Evolutionary conservation across 2,888 invertebrate species (phyloP), one percentile per base, ranked within the genome.

Genomic region (Dioctria rufipes): DNA sequence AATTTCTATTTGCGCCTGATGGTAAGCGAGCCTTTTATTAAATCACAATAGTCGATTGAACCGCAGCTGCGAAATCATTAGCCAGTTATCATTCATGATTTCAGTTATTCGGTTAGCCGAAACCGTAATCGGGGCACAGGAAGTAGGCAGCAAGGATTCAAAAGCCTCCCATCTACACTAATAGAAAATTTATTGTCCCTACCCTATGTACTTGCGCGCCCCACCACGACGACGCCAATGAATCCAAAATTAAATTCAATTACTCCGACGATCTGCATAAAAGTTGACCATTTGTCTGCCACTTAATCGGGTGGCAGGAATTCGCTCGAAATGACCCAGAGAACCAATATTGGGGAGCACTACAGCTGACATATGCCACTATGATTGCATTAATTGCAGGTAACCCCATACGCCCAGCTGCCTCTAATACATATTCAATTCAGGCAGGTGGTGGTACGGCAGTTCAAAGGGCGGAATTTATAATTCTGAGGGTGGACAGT

Each of bases 241-340:
- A n/a, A 25, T 42, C n/a, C 60, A 73, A 73, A 73, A 73, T 73
- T 73, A 58, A 73, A 73, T 73, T 73, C 58, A 73, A 73, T 73
- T 73, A 58, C 42, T 40, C 60, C 3, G 58, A 51, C 8, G 60
- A 58, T 73, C 54, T 58, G 73, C 73, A 73, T 73, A 58, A 73
- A 73, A 73, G 58, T 73, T 73, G 73, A 39, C 69, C 58, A 73
- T 73, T 73, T 73, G 73, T 58, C 73, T 58, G 58, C 58, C 73
- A 73, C 73, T 73, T 73, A 73, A 73, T 73, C 73, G 73, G 43
- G 43, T 60, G 60, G 73, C 58, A 73, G 58, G 8, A 39, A 73
- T 73, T 54, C 58, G 43, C n/a, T 42, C 73, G 73, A 39, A 73
- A 73, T 58, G 54, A 42, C 58, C 25, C 58, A 42, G 42, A 60